Conservation (phyloP, 2,113 vertebrate species). For the Xerus inauris region DNA sequence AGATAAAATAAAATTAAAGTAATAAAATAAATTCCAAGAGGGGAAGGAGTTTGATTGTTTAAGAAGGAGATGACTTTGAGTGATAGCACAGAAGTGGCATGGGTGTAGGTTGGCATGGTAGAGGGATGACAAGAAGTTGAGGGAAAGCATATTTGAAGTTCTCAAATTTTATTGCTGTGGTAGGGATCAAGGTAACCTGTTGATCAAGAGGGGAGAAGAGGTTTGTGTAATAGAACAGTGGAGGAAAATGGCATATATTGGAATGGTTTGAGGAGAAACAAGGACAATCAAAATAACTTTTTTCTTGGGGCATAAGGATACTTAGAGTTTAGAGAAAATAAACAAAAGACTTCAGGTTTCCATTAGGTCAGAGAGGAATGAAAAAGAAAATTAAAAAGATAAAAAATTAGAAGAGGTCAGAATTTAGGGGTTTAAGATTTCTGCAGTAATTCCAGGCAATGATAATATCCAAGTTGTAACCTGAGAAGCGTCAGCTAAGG, state of each 20-base stretch:
- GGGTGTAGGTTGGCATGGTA: background rate
- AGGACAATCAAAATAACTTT: background rate
- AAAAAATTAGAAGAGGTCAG: background rate
- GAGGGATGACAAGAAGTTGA: background rate
- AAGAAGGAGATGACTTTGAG: background rate
- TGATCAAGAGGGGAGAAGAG: background rate
- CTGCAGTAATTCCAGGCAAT: background rate
- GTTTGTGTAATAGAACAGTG: background rate
- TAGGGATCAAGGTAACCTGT: background rate
- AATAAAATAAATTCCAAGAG: background rate
- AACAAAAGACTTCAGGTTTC: background rate
- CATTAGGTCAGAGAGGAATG: background rate
- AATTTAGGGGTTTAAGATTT: background rate
- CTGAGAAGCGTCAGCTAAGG: background rate
- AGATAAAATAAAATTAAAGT: background rate
- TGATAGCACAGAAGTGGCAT: background rate
- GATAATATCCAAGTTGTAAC: background rate
- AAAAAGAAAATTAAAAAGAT: background rate
- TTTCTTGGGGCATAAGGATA: background rate
- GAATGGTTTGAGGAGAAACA: background rate
- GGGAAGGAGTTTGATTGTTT: background rate
- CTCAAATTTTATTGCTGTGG: background rate
- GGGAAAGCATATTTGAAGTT: background rate
- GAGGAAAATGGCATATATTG: background rate
- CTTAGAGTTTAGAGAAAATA: background rate